phyloP scores from a whole-genome alignment of 2,113 vertebrate species.

The Paramisgurnus dabryanus region DNA sequence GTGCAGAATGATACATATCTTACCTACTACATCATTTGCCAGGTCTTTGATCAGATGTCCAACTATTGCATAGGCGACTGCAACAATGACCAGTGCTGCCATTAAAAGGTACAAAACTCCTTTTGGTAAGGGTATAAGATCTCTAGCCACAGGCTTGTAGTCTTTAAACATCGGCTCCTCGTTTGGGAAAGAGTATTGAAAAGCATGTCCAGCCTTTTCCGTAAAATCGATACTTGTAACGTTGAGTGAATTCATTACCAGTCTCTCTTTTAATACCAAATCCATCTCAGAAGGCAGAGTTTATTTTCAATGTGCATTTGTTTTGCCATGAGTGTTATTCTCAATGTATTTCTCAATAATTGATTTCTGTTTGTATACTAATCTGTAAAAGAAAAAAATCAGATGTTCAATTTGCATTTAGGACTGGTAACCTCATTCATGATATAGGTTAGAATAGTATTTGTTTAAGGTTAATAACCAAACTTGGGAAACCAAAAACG shows the following conservation, averaged over 20 bases:
- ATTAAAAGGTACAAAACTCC: constrained; percentile 79
- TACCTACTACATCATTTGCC: constrained; percentile 80
- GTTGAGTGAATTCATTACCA: constrained; percentile 62
- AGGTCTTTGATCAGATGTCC: constrained; percentile 86
- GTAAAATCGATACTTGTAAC: constrained; percentile 58
- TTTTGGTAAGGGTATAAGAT: constrained; percentile 77
- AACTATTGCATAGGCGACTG: constrained; percentile 81
- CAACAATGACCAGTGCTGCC: constrained; percentile 78
- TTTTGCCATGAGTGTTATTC: background rate
- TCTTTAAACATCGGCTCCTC: constrained; percentile 74
- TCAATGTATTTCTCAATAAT: background rate
- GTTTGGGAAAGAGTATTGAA: constrained; percentile 54
- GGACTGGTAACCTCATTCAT: too few relatives aligned
- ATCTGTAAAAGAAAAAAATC: background rate
- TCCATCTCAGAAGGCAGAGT: background rate
- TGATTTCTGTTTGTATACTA: background rate
- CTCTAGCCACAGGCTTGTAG: constrained; percentile 68
- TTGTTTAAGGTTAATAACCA: too few relatives aligned
- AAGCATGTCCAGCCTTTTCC: constrained; percentile 44
- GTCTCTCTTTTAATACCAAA: background rate
- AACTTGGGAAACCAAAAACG: too few relatives aligned
- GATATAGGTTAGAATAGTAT: too few relatives aligned
- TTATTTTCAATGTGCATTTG: background rate
- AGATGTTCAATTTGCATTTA: too few relatives aligned
- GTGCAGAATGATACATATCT: background rate